These are phyloP conservation scores for Heterochromis multidens DNA, from an alignment of 2,113 vertebrate genomes.

Conservation along the genomic window DNA sequence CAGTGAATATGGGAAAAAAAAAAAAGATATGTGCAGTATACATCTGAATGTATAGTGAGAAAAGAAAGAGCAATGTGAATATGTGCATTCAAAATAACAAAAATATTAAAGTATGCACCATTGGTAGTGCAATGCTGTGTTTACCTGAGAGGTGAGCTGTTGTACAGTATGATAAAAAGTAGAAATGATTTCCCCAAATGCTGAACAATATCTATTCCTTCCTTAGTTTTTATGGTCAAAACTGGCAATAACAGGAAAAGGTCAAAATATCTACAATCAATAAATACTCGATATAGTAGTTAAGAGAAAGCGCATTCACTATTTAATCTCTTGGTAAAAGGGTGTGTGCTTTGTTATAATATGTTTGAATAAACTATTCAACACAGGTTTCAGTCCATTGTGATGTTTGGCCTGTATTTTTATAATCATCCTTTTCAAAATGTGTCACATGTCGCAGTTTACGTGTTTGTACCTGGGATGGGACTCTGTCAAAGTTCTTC, in stretches of 20 bases:
- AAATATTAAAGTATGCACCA: not conserved
- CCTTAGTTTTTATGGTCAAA: not conserved
- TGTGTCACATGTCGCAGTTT: not conserved
- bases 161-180: not conserved
- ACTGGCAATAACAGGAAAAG: not conserved
- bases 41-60: not conserved
- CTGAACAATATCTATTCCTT: accelerated
- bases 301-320: not conserved
- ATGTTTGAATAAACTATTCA: not conserved
- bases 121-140: accelerated
- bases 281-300: not conserved
- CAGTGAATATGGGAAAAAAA: not conserved
- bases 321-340: not conserved
- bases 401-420: not conserved
- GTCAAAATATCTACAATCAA: no score
- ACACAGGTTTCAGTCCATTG: not conserved
- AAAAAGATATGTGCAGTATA: not conserved
- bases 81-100: no score
- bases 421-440: not conserved
- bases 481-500: constrained; percentile 95
- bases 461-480: constrained; percentile 82
- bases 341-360: not conserved
- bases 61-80: not conserved
- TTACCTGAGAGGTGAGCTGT: not conserved
- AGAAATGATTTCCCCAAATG: not conserved